Evolutionary conservation across 2,888 invertebrate species (phyloP), one percentile per base, ranked within the genome.

Genomic region (Pycnomerus fuliginosus): DNA sequence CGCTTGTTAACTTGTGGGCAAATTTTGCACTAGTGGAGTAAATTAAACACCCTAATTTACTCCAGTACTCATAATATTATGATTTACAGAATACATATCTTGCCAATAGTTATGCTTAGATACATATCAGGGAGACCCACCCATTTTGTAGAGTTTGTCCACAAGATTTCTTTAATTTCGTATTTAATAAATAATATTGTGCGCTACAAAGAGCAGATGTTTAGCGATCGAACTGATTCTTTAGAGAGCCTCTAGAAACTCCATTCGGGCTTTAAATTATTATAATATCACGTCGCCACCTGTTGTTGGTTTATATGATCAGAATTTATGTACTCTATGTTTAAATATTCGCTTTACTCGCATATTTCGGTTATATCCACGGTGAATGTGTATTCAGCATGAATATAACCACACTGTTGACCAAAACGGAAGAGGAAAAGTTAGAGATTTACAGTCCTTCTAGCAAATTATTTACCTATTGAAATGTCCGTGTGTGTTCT

Each of bases 401-500:
- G 20, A 5, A 20, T 5, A 20, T 5, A 20, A 20, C 8, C 20
- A 58, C 57, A 63, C 60, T 61, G 64, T 67, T 67, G 66, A 67
- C 65, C 66, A 67, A 64, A n/a, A n/a, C n/a, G n/a, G n/a, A n/a
- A n/a, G n/a, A n/a, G n/a, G n/a, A n/a, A n/a, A 62, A 60, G 58
- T 68, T 67, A 66, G 64, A 61, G 56, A 55, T 58, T 60, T 58
- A 62, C 59, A 61, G 59, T 58, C 63, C 56, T 57, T 59, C n/a
- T 63, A 64, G 64, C 57, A 47, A 56, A 62, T 55, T 58, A 58
- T 58, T 58, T n/a, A n/a, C n/a, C n/a, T 56, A 62, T 50, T 69
- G 67, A 74, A 71, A 72, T 75, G 73, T 76, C 74, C 74, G 74
- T 76, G 76, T 76, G 76, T 76, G 76, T 76, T 76, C 74, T 75